Evolutionary conservation across 2,888 invertebrate species (phyloP), one percentile per base, ranked within the genome.

Genomic region (Heliconius sara): DNA sequence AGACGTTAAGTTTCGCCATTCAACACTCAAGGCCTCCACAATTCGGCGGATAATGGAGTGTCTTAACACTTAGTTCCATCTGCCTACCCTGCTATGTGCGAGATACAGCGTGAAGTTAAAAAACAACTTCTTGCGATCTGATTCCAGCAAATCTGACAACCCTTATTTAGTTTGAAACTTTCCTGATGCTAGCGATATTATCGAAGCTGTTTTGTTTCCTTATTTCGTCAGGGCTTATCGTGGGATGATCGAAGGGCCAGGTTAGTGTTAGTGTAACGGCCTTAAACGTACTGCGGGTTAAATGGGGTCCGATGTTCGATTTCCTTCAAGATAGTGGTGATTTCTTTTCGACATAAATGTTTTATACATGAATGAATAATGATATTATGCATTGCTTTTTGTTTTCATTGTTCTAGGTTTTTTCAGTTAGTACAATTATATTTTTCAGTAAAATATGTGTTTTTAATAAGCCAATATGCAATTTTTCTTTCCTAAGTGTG

Each of bases 121-220:
- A 39, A 39, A 47, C 4, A 52, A 52, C 16, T 39, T 0, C 39
- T n/a, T 60, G 60, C 9, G n/a, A 60, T 60, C n/a, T 10, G 3
- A 22, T 65, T 27, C 16, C 27, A 27, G 39, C 7, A 78, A 16
- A 39, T 12, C 34, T 74, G 25, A 63, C 68, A 79, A 43, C 63
- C 74, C 70, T 75, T n/a, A 27, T 57, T 57, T 19, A 63, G 39
- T 83, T 83, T 85, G 85, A 84, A 86, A 84, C 84, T 85, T 85
- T 81, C 81, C 84, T 75, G 86, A 87, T 88, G 86, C 86, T 84
- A 84, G 80, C 83, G 91, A 92, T 92, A 89, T 87, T 88, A 91
- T 91, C 91, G 84, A 87, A 84, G 85, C 87, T 88, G 88, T 91
- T 91, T 89, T 89, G 90, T 91, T 91, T 91, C 90, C 89, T 90